A percentile compares a stretch with the other conserved stretches of the same genome.
These are phyloP conservation scores for Lampris megalopsis DNA, from an alignment of 2,113 vertebrate species.

Conservation along the genomic window DNA sequence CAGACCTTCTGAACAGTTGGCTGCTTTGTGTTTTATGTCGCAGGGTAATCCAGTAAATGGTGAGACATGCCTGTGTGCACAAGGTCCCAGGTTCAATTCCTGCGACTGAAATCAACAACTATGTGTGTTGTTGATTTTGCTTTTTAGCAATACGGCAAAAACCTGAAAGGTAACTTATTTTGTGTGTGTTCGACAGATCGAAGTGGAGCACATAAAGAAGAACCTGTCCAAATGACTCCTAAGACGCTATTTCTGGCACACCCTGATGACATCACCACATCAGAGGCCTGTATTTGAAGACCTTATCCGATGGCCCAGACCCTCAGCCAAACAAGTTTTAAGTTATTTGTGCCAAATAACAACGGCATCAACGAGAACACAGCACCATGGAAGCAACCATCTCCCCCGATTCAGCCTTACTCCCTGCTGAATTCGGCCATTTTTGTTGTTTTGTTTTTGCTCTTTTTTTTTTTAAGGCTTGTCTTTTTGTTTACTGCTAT, in stretches of 20 bases:
- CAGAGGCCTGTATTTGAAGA: slow-evolving; percentile 61
- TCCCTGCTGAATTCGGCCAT: slow-evolving; percentile 55
- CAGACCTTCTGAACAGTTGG: no score
- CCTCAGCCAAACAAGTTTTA: slow-evolving; percentile 86
- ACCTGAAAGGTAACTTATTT: neutral
- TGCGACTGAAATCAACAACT: no score
- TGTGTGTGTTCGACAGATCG: slow-evolving; percentile 85
- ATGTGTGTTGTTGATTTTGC: no score
- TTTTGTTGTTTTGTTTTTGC: slow-evolving; percentile 30
- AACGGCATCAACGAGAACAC: slow-evolving; percentile 49
- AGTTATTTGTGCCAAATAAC: slow-evolving; percentile 90
- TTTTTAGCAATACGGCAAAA: neutral
- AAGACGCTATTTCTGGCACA: slow-evolving; percentile 45
- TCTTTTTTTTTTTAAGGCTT: slow-evolving; percentile 46
- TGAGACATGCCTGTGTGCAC: no score
- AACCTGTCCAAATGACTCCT: slow-evolving; percentile 91
- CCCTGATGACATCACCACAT: slow-evolving; percentile 75
- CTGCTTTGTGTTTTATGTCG: no score
- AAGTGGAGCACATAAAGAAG: slow-evolving; percentile 98
- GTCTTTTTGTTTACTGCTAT: slow-evolving; percentile 61
- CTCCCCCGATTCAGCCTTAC: slow-evolving; percentile 55
- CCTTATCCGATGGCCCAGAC: slow-evolving; percentile 80
- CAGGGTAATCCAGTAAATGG: no score
- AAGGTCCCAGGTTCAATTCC: no score
- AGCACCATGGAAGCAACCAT: slow-evolving; percentile 46